phyloP scores from a whole-genome alignment of 2,113 vertebrate genomes.

The Formicarius rufipectus region DNA sequence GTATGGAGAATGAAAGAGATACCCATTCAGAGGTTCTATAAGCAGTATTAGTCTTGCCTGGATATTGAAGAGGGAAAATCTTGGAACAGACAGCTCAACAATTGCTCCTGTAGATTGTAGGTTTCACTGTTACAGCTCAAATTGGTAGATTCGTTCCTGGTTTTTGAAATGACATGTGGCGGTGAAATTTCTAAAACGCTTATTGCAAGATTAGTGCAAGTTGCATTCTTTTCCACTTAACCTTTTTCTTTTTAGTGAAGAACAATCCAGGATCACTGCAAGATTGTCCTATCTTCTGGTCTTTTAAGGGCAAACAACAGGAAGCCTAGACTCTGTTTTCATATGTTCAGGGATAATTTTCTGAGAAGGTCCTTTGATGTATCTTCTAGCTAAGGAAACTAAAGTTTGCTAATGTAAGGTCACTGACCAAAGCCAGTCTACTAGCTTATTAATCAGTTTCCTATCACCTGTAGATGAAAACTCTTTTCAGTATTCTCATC shows the following conservation, averaged over 20 bases:
- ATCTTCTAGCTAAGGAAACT: background rate
- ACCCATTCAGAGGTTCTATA: background rate
- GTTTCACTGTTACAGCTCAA: background rate
- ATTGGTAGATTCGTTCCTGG: background rate
- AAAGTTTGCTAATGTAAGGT: background rate
- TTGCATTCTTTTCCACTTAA: background rate
- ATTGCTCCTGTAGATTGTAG: background rate
- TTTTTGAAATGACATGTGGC: rapidly evolving
- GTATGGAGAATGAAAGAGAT: background rate
- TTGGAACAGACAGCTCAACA: background rate
- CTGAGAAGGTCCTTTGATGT: background rate
- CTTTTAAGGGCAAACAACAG: background rate
- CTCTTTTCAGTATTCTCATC: background rate
- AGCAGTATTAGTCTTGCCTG: background rate
- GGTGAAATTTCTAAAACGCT: background rate
- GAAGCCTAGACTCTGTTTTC: background rate
- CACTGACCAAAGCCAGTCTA: background rate
- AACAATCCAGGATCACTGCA: background rate
- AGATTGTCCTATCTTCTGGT: background rate
- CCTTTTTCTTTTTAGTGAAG: background rate
- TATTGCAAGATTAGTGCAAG: background rate
- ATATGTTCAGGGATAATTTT: background rate
- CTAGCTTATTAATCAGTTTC: background rate
- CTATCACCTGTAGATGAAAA: background rate
- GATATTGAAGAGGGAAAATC: background rate